Conservation (phyloP, 1,140 invertebrate genomes). For the Pomacea maculata region DNA sequence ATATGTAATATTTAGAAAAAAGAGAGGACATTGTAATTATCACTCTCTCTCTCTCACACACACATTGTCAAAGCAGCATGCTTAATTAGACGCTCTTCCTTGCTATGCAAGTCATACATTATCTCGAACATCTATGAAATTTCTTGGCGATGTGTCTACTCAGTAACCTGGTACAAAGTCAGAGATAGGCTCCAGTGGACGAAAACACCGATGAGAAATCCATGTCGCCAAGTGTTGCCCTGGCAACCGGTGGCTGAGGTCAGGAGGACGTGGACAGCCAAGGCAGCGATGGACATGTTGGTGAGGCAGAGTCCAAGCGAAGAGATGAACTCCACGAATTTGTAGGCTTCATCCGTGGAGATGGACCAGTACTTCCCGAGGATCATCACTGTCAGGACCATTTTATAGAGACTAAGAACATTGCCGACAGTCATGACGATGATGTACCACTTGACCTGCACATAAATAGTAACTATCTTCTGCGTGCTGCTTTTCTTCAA, state of each 20-base stretch:
- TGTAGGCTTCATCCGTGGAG: conserved; percentile 4
- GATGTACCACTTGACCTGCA: conserved; percentile 22
- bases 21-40: too few species aligned
- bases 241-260: conserved; percentile 16
- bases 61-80: background rate
- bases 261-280: conserved; percentile 15
- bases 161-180: conserved; percentile 2
- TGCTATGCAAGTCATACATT: too few species aligned
- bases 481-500: background rate
- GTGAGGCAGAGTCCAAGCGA: background rate
- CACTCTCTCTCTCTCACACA: too few species aligned
- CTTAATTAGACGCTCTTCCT: too few species aligned
- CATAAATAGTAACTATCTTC: background rate
- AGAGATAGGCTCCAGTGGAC: background rate
- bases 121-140: too few species aligned
- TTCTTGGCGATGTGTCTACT: too few species aligned
- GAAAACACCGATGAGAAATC: conserved; percentile 8
- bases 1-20: background rate
- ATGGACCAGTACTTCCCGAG: background rate
- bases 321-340: background rate
- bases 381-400: background rate
- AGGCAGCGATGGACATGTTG: conserved; percentile 8
- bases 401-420: background rate
- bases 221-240: conserved; percentile 13
- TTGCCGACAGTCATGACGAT: conserved; percentile 7